Evolutionary conservation across 1,140 invertebrate genomes (phyloP), one percentile per base, ranked within the genome.

Genomic region (Laupala kohalensis): DNA sequence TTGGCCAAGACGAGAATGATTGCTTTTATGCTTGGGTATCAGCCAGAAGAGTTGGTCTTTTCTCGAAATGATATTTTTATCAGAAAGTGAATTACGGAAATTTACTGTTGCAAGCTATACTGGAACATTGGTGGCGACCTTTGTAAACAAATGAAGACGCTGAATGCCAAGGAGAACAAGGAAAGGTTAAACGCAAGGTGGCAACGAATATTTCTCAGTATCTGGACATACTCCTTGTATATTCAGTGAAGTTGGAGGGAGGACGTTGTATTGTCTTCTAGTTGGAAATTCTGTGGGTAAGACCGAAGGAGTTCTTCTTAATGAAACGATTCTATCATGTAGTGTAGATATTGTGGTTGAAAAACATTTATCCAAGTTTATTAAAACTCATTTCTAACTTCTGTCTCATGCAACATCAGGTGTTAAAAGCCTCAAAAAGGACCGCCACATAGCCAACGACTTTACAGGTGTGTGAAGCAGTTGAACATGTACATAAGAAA

Each of bases 401-500:
- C 88, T 96, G 78, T 95, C 96, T 66, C 94, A 98, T 85, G 87
- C 92, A 24, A 89, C 89, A 76, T 92, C 92, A 75, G 92, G 94
- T 76, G 88, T 93, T 64, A 98, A 98, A 84, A 87, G 91, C 78
- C 86, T 94, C 74, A 97, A 98, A 84, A 97, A 95, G 92, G 97
- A 99, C 82, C 88, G 96, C 25, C 83, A 99, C 73, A 96, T 97
- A 74, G 97, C 97, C 6, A 99, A 97, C 80, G 97, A 99, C 82
- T 98, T 99, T 83, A 94, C 99, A 98, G 84, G 93, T 98, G 72
- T 88, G 96, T 66, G 99, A 99, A 86, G 96, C 99, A 5, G 96
- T 97, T n/a, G 97, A 99, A 79, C 97, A 99, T 81, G 96, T 99
- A 19, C 92, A 95, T 74, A 96, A 99, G 76, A 99, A 99, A 83